These are phyloP conservation scores for Colletes latitarsis DNA, from an alignment of 1,140 invertebrate genomes.

Conservation along the genomic window DNA sequence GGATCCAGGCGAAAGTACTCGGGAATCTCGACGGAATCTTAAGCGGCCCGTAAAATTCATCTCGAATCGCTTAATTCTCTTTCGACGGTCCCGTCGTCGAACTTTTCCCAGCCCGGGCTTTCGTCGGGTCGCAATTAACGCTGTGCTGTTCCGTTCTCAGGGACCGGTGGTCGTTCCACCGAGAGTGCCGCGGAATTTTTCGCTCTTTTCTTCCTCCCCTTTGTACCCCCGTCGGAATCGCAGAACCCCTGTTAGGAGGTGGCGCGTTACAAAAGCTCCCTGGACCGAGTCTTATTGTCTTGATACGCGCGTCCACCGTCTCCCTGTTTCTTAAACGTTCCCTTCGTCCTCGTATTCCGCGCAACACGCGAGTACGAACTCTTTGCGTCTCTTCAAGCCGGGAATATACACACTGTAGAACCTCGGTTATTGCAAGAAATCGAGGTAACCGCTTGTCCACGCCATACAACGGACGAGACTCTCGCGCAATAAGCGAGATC, in stretches of 20 bases:
- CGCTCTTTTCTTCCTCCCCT: not conserved
- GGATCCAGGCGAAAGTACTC: slow-evolving; percentile 46
- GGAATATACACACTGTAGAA: too few relatives aligned
- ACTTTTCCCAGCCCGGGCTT: slow-evolving; percentile 35
- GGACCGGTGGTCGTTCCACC: not conserved
- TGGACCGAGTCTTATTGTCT: slow-evolving; percentile 18
- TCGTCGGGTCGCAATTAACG: slow-evolving; percentile 50
- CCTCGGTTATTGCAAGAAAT: too few relatives aligned
- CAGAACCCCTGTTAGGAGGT: slow-evolving; percentile 33
- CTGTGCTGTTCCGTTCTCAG: slow-evolving; percentile 40
- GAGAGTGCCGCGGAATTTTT: slow-evolving; percentile 19
- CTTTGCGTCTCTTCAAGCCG: too few relatives aligned
- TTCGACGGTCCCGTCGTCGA: slow-evolving; percentile 43
- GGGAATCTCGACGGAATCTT: slow-evolving; percentile 57
- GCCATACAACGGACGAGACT: too few relatives aligned
- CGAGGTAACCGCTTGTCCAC: too few relatives aligned
- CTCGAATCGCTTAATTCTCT: slow-evolving; percentile 61
- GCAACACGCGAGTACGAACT: too few relatives aligned
- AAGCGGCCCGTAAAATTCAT: slow-evolving; percentile 58
- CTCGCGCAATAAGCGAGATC: too few relatives aligned
- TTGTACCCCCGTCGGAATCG: not conserved
- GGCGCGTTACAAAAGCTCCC: slow-evolving; percentile 35
- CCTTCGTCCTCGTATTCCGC: too few relatives aligned
- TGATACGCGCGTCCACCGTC: slow-evolving; percentile 12
- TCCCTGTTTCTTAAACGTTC: not conserved